Evolutionary conservation across 1,140 invertebrate species (phyloP).

Genomic region (Papilio helenus): DNA sequence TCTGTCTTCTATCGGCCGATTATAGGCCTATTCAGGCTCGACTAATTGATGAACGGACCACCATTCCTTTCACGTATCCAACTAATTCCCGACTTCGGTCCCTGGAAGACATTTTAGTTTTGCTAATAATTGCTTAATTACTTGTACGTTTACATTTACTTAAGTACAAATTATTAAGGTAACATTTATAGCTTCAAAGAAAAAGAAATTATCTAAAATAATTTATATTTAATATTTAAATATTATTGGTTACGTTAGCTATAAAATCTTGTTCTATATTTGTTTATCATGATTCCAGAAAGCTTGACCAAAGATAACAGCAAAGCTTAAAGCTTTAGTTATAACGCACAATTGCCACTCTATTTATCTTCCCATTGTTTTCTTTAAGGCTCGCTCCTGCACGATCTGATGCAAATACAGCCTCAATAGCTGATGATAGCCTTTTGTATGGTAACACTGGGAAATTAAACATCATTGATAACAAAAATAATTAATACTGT

Average conservation of each 20-base stretch:
- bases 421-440: slow-evolving; percentile 36
- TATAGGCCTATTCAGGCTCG: slow-evolving; percentile 47
- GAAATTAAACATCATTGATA: neutral
- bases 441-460: slow-evolving; percentile 35
- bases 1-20: slow-evolving; percentile 53
- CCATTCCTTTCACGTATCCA: slow-evolving; percentile 41
- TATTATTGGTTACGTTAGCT: neutral
- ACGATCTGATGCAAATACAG: slow-evolving; percentile 20
- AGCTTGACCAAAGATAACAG: slow-evolving; percentile 3
- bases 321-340: slow-evolving; percentile 9
- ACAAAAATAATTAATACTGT: neutral
- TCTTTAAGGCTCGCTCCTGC: slow-evolving; percentile 33
- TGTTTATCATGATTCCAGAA: neutral
- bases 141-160: slow-evolving; percentile 25
- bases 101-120: slow-evolving; percentile 31
- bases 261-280: neutral
- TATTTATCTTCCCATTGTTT: slow-evolving; percentile 39
- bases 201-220: too few species aligned
- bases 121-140: slow-evolving; percentile 30
- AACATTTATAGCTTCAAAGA: neutral
- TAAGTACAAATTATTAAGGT: neutral
- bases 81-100: slow-evolving; percentile 33
- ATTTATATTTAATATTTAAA: neutral
- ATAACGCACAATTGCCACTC: slow-evolving; percentile 22
- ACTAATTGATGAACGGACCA: slow-evolving; percentile 50